Evolutionary conservation across 2,888 invertebrate genomes (phyloP), one percentile per base, ranked within the genome.

Genomic region (Hofmannophila pseudospretella): DNA sequence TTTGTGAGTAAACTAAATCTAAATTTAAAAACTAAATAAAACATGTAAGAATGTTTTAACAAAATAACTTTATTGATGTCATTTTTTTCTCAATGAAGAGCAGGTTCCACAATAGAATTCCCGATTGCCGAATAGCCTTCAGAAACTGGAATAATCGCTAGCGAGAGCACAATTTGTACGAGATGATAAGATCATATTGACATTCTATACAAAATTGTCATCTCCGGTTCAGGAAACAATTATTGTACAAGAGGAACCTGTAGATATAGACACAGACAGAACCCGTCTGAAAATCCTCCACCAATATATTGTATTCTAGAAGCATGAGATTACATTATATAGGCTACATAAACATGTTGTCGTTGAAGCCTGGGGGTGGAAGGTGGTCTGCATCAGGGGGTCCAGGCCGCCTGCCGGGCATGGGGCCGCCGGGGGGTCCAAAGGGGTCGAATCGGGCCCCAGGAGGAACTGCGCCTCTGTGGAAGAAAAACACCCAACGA

Each of bases 391-490:
- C 90, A 59, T 93, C 93, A 0, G 92, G 93, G 0, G 85, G 84
- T 2, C 85, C 79, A 27, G 67, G 79, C 45, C 87, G 54, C 7
- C 78, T 69, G 40, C 72, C 71, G 1, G 78, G 79, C 43, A 82
- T 58, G 4, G 80, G 84, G 8, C 76, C 88, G 4, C 89, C 89
- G 0, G 95, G 95, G 0, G 93, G 92, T 0, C 69, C 81, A 66
- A 95, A 93, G 0, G 96, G 96, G 80, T 96, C 96, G 70, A 94
- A 96, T 38, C 96, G 89, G 2, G 95, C 94, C 8, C 94, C 94
- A 0, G 94, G 94, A 1, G 94, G 94, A 7, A 87, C 82, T 8
- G 82, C 67, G 3, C 85, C 84, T 54, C 92, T 92, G 69, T 27
- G 68, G 68, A 41, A 38, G 4, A 2, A 9, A 9, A 25, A 27